Evolutionary conservation across 2,113 vertebrate species (phyloP).

Genomic region (Fulmarus glacialis): DNA sequence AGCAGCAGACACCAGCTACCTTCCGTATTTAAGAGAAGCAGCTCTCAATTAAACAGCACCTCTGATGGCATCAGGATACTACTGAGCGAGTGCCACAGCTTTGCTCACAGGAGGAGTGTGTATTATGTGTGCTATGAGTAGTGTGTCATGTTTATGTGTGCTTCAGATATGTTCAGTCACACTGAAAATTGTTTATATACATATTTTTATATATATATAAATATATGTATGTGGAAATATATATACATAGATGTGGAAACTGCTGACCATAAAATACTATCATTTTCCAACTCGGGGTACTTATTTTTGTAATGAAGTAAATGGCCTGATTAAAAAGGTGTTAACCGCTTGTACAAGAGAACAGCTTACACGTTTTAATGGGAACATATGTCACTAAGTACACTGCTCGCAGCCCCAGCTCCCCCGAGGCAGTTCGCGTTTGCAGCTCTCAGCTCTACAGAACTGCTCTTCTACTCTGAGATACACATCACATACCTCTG

Average conservation of each 20-base stretch:
- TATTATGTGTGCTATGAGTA: neutral
- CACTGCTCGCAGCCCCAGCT: neutral
- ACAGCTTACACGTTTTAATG: constrained; percentile 25
- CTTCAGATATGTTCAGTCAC: neutral
- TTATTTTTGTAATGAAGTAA: constrained; percentile 17
- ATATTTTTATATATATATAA: neutral
- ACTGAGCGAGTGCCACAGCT: neutral
- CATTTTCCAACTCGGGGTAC: neutral
- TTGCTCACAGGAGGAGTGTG: neutral
- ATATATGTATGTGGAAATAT: neutral
- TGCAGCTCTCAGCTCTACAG: neutral
- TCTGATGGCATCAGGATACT: neutral
- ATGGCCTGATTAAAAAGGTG: constrained; percentile 31
- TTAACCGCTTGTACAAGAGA: constrained; percentile 14
- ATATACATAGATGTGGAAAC: neutral
- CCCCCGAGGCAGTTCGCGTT: neutral
- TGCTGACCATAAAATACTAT: neutral
- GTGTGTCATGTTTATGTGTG: neutral
- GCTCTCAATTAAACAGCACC: neutral
- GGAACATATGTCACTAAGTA: constrained; percentile 19
- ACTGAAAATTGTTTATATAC: neutral
- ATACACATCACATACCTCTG: neutral
- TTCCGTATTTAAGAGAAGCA: neutral
- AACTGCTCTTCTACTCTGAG: neutral
- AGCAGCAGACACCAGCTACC: neutral